Evolutionary conservation across 2,888 invertebrate species (phyloP), one percentile per base, ranked within the genome.

Genomic region (Cataglyphis livida): DNA sequence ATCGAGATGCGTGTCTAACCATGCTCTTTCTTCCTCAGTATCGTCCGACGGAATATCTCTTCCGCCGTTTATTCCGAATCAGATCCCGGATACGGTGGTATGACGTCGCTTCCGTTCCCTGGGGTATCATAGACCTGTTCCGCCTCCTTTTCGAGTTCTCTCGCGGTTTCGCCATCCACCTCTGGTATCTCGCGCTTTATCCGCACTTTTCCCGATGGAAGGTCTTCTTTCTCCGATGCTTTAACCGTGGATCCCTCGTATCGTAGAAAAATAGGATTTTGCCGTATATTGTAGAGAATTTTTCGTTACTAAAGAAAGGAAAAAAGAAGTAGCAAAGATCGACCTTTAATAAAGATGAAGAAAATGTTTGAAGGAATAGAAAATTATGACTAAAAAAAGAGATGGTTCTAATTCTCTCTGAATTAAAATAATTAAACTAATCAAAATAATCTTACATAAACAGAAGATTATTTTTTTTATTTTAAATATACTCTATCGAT

Each of bases 31-130:
- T 59, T 64, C 81, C 66, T 59, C n/a, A 41, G 21, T 44, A 21
- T 28, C 66, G 57, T 51, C 79, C 57, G 75, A 85, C 78, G 82
- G 85, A 90, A 86, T 84, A 89, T 91, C 89, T 51, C 90, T 85
- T 84, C 70, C 87, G 89, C 90, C 92, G 90, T 92, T 92, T 92
- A 92, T 92, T 91, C 88, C 90, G 90, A 91, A 92, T 92, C 91
- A 91, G 89, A 93, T 92, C 86, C 88, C 51, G 90, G 87, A 92
- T 92, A 89, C 89, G 81, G 88, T 90, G 88, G 88, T 90, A 89
- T 91, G 92, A 91, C 91, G 89, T 90, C 87, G 89, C 89, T 91
- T 87, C 84, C 89, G 88, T 82, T 92, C 91, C 90, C 91, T 25
- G 38, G 86, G 88, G 91, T 89, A 91, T 88, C 90, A 87, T 84